Evolutionary conservation across 2,888 invertebrate species (phyloP), one percentile per base, ranked within the genome.

Genomic region (Microplitis deprimator): DNA sequence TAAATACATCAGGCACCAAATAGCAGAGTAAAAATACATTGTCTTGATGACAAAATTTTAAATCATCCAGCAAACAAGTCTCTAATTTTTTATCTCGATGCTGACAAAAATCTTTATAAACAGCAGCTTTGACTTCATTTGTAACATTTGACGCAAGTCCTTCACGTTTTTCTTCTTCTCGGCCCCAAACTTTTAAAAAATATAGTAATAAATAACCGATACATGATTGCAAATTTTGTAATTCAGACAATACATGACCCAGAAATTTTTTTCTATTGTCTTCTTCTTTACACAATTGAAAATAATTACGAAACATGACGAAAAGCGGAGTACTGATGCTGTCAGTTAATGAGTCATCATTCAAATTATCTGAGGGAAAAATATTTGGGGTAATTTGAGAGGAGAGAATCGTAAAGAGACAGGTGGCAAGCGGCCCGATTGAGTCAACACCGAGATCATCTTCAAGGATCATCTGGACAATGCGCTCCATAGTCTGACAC

Each of bases 1-100:
- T 93, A 90, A 96, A 98, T 79, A 98, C 93, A 89, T 97, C 97
- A 71, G 98, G 97, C 88, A 98, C 93, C 84, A 99, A 92, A 94
- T 96, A 98, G 87, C 97, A 95, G 90, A 98, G 94, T 89, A 98
- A 92, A 86, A 95, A 93, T 71, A 96, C 94, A 91, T 97, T 97
- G 88, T 95, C 95, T 89, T 96, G 95, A 89, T 97, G 97, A 88
- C 98, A 96, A 80, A 94, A 92, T 90, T 94, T 94, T 83, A 98
- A 92, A 91, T 98, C 98, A 80, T 94, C 93, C 73, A 95, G 93
- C 85, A 97, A 91, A 90, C 94, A 93, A 77, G 92, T 92, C 70
- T 93, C 94, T 81, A 95, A 89, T 89, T 96, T 95, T 85, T 95
- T 92, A 83, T 96, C 96, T 85, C 94, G 91, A 83, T 93, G 93